Evolutionary conservation across 2,113 vertebrate species (phyloP), one percentile per base, ranked within the genome.

Genomic region (Zeus faber): DNA sequence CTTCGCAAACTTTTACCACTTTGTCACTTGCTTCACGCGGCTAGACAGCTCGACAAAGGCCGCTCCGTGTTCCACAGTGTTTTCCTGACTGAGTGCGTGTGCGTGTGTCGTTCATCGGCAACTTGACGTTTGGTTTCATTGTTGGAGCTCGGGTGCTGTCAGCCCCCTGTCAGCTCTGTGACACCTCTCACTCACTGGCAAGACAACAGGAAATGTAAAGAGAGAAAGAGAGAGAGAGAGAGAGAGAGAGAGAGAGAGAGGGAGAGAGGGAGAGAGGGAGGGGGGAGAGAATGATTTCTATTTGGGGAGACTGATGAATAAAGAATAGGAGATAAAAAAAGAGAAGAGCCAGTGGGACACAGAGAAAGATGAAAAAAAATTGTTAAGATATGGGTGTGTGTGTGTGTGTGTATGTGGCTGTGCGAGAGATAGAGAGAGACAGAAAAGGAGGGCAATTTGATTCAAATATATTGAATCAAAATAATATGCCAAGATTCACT

Each of bases 91-190:
- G 70, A 50, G 65, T 68, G 51, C 27, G 45, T 65, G 26, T 64
- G 58, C 58, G 50, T 44, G 70, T 67, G 70, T 25, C 60, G 70
- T 67, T 65, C 59, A 25, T 22, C 68, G 46, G 52, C n/a, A n/a
- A n/a, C n/a, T n/a, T n/a, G n/a, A n/a, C n/a, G n/a, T n/a, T n/a
- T n/a, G 39, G 61, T 39, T 1, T 53, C 41, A 65, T 70, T 80
- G 64, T 76, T 58, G 49, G 55, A 62, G 75, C 67, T 50, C 35
- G 23, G 8, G 60, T 67, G 64, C 71, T 77, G 81, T 75, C 76
- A 77, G 60, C 59, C 60, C 61, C 79, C 73, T 70, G 73, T 84
- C 79, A 77, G 74, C 76, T 79, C 68, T 49, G 59, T 59, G 46
- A 81, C n/a, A n/a, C n/a, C n/a, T n/a, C n/a, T n/a, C n/a, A n/a